Base-by-base conservation (phyloP, 2,113 vertebrate genomes). In the Sinocyclocheilus maitianheensis region DNA sequence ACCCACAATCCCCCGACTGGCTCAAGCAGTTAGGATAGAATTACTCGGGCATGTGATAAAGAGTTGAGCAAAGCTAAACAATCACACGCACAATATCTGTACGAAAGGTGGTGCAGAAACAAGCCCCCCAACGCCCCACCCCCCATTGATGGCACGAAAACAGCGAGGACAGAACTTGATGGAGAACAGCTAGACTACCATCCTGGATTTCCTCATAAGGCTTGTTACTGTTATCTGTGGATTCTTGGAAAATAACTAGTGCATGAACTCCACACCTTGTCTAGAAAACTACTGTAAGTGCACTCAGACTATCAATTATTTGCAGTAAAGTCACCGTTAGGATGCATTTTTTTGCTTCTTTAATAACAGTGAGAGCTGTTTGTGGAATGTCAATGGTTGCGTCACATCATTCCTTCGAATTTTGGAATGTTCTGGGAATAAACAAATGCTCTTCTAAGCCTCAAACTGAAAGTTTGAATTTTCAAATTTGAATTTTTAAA, bases 291-390 rank as follows among this genome's bases (percentile, higher is more conserved):
- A 91, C 93, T 94, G 92, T 93, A 90, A 87, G 91, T 87, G 92
- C 86, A 91, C 91, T 91, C 91, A 93, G 94, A 94, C 89, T 92
- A 93, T 94, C 84, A 93, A 95, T 94, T 94, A 94, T 94, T 95
- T 93, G 93, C 91, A 90, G 91, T 91, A 91, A 94, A 92, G 93
- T 92, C 89, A 90, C 90, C 89, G 85, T 83, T 84, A 92, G 91
- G 92, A 94, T 89, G 87, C 88, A 87, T 90, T 89, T 86, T 11
- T 79, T 90, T 87, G 63, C 43, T 40, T 89, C 87, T 83, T 84
- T 90, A 90, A 91, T 89, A 87, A 89, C 69, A 3, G 87, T 90
- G 90, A 93, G 92, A 91, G 88, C 88, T 85, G 65, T 81, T 85
- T 63, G 65, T 81, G 85, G 82, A 82, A 81, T 89, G 91, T 90